Evolutionary conservation across 2,888 invertebrate species (phyloP).

Genomic region (Drosophila merina): DNA sequence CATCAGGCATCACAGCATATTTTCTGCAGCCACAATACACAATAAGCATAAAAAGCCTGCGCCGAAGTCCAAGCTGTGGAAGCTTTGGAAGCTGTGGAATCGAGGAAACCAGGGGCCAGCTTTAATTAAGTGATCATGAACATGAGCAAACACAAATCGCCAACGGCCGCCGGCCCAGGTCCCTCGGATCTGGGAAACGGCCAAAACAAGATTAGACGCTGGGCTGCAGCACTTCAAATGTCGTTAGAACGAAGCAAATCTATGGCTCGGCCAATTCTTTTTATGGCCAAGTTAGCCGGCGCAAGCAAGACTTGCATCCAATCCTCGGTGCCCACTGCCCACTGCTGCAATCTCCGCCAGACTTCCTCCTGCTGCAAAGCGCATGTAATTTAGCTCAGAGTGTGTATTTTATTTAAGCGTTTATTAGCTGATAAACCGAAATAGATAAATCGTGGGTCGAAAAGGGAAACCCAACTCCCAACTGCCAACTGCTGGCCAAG

Average conservation of each 20-base stretch:
- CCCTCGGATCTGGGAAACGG: constrained; percentile 44
- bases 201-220: constrained; percentile 69
- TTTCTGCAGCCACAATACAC: constrained; percentile 38
- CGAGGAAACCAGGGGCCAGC: constrained; percentile 31
- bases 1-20: constrained; percentile 53
- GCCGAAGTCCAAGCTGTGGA: not conserved
- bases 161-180: constrained; percentile 24
- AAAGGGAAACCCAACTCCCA: constrained; percentile 27
- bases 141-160: constrained; percentile 55
- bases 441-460: constrained; percentile 67
- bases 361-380: constrained; percentile 46
- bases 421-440: constrained; percentile 78
- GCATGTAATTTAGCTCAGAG: constrained; percentile 74
- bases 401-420: constrained; percentile 79
- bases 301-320: constrained; percentile 28
- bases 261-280: constrained; percentile 28
- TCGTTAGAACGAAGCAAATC: constrained; percentile 62
- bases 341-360: constrained; percentile 4
- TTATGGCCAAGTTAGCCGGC: constrained; percentile 29
- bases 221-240: constrained; percentile 61
- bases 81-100: constrained; percentile 3
- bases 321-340: not conserved
- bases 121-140: constrained; percentile 78
- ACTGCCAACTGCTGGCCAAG: not conserved
- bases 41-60: constrained; percentile 42